phyloP scores from a whole-genome alignment of 2,113 vertebrate species.

The Bujurquina vittata region DNA sequence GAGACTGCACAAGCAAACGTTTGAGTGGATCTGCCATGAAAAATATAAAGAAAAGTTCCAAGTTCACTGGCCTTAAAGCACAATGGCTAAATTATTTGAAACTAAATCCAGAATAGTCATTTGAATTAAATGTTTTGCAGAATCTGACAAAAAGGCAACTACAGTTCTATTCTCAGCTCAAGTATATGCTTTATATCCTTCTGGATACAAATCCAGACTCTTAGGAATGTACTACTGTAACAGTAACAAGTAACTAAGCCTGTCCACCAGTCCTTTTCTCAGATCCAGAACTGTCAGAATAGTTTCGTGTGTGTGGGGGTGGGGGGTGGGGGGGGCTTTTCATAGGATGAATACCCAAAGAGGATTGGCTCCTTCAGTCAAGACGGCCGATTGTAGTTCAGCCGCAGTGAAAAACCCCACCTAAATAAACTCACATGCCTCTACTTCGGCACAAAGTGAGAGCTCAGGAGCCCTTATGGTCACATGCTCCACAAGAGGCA shows the following conservation, averaged over 20 bases:
- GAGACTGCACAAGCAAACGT: background rate
- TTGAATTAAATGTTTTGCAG: slow-evolving; percentile 25
- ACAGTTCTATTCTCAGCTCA: background rate
- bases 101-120: slow-evolving; percentile 39
- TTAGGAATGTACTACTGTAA: background rate
- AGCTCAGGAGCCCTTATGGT: slow-evolving; percentile 47
- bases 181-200: background rate
- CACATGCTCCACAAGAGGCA: slow-evolving; percentile 67
- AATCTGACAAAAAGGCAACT: slow-evolving; percentile 11
- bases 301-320: no score
- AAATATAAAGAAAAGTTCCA: background rate
- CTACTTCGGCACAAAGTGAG: slow-evolving; percentile 57
- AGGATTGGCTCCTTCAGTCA: slow-evolving; percentile 14
- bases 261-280: background rate
- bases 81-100: slow-evolving; percentile 20
- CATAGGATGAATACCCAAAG: slow-evolving; percentile 35
- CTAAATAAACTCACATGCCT: slow-evolving; percentile 82
- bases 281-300: background rate
- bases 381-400: slow-evolving; percentile 2
- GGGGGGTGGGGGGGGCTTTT: no score
- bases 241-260: background rate
- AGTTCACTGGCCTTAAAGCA: slow-evolving; percentile 8
- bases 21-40: background rate
- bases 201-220: background rate
- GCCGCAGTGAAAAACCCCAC: slow-evolving; percentile 36